A percentile compares a stretch with the other conserved stretches of the same genome.
These are phyloP conservation scores for Lasiurus cinereus DNA, from an alignment of 2,113 vertebrate species.

Conservation along the genomic window DNA sequence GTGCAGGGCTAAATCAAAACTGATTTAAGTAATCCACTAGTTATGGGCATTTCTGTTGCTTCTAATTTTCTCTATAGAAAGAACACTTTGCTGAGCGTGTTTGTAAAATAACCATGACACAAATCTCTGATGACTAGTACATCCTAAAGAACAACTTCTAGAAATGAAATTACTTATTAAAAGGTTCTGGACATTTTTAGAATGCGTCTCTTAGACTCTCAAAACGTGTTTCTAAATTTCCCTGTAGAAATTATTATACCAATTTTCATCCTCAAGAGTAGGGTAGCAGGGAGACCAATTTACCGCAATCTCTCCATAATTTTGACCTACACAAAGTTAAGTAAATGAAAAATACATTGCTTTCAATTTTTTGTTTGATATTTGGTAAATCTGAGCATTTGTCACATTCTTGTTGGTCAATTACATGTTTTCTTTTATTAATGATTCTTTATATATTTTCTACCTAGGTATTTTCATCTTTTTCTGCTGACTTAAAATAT, in stretches of 20 bases:
- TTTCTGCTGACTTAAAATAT: slow-evolving; percentile 1
- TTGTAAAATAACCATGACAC: not conserved
- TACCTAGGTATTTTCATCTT: not conserved
- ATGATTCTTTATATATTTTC: slow-evolving; percentile 2
- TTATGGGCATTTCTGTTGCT: not conserved
- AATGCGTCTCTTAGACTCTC: not conserved
- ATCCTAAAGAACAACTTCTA: not conserved
- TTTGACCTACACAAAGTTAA: slow-evolving; percentile 41
- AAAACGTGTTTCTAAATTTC: not conserved
- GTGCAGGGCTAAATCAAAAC: not conserved
- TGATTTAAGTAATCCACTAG: not conserved
- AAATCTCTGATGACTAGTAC: not conserved
- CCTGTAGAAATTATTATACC: not conserved
- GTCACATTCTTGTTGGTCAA: slow-evolving; percentile 29
- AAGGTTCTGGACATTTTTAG: slow-evolving; percentile 43
- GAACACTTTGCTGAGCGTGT: not conserved
- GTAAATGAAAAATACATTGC: slow-evolving; percentile 22
- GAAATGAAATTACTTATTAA: slow-evolving; percentile 46
- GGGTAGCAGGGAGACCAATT: not conserved
- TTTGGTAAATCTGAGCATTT: not conserved
- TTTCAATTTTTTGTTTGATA: not conserved
- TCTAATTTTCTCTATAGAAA: slow-evolving; percentile 41
- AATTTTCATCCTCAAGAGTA: not conserved
- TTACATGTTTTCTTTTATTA: slow-evolving; percentile 44
- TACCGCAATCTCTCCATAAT: not conserved